Evolutionary conservation across 2,888 invertebrate species (phyloP).

Genomic region (Drosophila cracens): DNA sequence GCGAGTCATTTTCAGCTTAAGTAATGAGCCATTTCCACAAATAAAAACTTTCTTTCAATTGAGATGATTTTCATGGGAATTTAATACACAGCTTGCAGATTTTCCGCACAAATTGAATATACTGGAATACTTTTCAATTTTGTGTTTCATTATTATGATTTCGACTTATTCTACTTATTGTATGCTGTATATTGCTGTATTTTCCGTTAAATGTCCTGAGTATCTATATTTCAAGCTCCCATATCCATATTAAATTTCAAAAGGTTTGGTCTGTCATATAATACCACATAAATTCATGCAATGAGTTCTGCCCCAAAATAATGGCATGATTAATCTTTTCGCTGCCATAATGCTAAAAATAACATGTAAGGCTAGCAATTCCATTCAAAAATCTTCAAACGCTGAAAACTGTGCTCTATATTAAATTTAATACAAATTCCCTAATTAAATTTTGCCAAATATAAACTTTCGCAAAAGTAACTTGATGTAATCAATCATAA

Average conservation of each 20-base stretch:
- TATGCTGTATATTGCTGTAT: background rate
- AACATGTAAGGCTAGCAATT: background rate
- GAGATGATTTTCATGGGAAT: constrained; percentile 2
- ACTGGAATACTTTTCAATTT: background rate
- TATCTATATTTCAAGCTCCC: no score
- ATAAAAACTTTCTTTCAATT: constrained; percentile 30
- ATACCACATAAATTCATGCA: background rate
- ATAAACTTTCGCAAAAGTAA: background rate
- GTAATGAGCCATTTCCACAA: constrained; percentile 24
- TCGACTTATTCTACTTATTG: background rate
- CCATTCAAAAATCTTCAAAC: background rate
- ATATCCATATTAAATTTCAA: no score
- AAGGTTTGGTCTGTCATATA: background rate
- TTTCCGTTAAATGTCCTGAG: background rate
- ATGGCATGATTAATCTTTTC: background rate
- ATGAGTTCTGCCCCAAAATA: background rate
- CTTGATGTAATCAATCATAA: constrained; percentile 1
- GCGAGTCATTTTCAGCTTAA: constrained; percentile 23
- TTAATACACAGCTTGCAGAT: background rate
- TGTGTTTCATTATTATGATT: background rate
- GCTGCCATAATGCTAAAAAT: background rate
- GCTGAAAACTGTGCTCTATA: background rate
- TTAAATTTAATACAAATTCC: background rate
- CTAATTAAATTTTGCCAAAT: background rate
- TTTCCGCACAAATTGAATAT: background rate